Evolutionary conservation across 2,888 invertebrate genomes (phyloP), one percentile per base, ranked within the genome.

Genomic region (Malachius bipustulatus): DNA sequence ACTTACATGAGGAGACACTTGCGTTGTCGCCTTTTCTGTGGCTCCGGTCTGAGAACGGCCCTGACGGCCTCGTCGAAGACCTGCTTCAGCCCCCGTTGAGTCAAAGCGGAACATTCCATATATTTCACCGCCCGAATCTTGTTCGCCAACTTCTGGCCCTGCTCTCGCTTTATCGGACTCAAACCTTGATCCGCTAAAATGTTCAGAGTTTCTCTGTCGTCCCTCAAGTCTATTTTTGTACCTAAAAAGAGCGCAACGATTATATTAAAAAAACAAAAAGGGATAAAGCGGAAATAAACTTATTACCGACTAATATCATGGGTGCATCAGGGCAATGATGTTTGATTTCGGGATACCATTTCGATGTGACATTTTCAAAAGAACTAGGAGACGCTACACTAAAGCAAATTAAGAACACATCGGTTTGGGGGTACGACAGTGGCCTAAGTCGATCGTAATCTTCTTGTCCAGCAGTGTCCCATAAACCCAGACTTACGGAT

Each of bases 321-420:
- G 97, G 97, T 47, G 96, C 94, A 70, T 97, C 96, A 43, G 97
- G 96, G 71, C 97, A 98, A 64, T 98, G 97, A 66, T 98, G 97
- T 68, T 96, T 93, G 54, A 98, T 94, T 76, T 98, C 98, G 47
- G 97, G 97, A 67, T 93, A 93, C 98, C 97, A 98, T 71, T 98
- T 98, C 48, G 93, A 93, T 57, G 90, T 90, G 45, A 98, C 94
- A 75, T 97, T 98, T 72, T 97, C 97, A 71, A 94, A 97, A 32
- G 97, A 97, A 34, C 96, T 94, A 44, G 97, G 97, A 64, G 94
- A 93, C 52, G 97, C 94, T 49, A 98, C 93, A 67, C 94, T 94
- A 72, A 94, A 98, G 73, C 97, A 98, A 67, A 98, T 91, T 55
- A 98, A 80, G 70, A 98, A 98, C 46, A 98, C 97, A 68, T 98